phyloP scores from a whole-genome alignment of 2,113 vertebrate genomes.

The Pelobates fuscus region DNA sequence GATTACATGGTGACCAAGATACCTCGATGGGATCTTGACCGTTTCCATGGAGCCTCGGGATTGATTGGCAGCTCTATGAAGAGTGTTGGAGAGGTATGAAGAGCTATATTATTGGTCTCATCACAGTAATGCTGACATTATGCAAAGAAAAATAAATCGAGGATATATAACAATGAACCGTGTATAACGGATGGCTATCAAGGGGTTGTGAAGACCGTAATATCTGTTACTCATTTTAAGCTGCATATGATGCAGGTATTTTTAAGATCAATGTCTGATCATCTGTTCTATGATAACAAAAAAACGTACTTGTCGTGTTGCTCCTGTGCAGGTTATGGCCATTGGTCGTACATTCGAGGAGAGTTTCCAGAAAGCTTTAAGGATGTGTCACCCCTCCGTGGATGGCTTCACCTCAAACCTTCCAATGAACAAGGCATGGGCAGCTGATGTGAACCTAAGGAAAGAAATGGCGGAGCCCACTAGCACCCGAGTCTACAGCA shows the following conservation, averaged over 20 bases:
- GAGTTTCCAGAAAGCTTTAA: conserved; percentile 91
- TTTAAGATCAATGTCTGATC: neutral
- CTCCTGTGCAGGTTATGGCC: conserved; percentile 85
- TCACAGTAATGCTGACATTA: too few relatives aligned
- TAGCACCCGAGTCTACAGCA: conserved; percentile 83
- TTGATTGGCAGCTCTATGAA: conserved; percentile 93
- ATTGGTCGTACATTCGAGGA: conserved; percentile 94
- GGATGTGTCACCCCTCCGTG: conserved; percentile 92
- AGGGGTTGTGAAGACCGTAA: neutral
- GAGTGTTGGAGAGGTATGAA: conserved; percentile 89
- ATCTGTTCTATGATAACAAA: neutral
- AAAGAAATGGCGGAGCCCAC: conserved; percentile 85
- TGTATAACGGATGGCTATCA: too few relatives aligned
- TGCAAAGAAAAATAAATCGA: too few relatives aligned
- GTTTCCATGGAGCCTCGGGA: conserved; percentile 84
- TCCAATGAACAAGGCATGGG: conserved; percentile 88
- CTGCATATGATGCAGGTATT: neutral
- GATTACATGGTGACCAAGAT: conserved; percentile 95
- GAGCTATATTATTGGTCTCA: neutral
- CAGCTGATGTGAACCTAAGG: conserved; percentile 68
- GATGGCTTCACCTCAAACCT: conserved; percentile 84
- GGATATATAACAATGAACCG: too few relatives aligned
- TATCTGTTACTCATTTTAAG: neutral
- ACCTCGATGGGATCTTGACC: conserved; percentile 93
- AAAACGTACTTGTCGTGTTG: neutral